Evolutionary conservation across 2,797 vertebrate genomes (phyloP).

Genomic region (Morelia viridis): DNA sequence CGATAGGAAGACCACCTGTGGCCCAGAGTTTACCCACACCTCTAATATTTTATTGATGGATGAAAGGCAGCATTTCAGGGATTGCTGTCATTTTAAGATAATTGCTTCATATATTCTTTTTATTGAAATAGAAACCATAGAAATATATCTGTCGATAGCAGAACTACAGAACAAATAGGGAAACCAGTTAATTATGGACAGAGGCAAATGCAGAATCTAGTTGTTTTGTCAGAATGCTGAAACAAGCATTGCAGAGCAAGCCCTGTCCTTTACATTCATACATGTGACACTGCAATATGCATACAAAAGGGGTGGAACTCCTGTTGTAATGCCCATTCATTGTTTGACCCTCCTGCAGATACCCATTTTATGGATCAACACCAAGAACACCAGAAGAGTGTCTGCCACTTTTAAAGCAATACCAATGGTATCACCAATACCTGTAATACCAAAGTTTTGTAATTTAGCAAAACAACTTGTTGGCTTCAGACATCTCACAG

Average conservation of each 20-base stretch:
- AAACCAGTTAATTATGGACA: background rate
- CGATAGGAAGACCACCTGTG: background rate
- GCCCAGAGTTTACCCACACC: background rate
- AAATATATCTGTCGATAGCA: background rate
- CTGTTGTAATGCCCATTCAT: background rate
- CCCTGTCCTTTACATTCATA: background rate
- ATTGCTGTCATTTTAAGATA: background rate
- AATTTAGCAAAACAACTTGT: background rate
- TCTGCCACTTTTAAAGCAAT: too few species aligned
- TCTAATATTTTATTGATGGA: background rate
- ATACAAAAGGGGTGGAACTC: background rate
- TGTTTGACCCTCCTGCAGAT: background rate
- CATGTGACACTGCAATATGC: background rate
- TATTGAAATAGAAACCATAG: background rate
- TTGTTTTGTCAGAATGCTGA: background rate
- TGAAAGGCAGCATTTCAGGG: background rate
- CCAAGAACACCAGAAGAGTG: background rate
- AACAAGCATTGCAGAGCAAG: background rate
- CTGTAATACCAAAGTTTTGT: too few species aligned
- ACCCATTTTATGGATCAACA: too few species aligned
- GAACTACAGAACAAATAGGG: background rate
- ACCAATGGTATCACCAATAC: too few species aligned
- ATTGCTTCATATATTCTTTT: background rate
- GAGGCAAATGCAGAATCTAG: background rate
- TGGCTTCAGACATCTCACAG: background rate